Percentiles rank a stretch among this genome's conserved stretches.
These are phyloP conservation scores for Plagodis pulveraria DNA, from an alignment of 2,888 invertebrate species.

Conservation along the genomic window DNA sequence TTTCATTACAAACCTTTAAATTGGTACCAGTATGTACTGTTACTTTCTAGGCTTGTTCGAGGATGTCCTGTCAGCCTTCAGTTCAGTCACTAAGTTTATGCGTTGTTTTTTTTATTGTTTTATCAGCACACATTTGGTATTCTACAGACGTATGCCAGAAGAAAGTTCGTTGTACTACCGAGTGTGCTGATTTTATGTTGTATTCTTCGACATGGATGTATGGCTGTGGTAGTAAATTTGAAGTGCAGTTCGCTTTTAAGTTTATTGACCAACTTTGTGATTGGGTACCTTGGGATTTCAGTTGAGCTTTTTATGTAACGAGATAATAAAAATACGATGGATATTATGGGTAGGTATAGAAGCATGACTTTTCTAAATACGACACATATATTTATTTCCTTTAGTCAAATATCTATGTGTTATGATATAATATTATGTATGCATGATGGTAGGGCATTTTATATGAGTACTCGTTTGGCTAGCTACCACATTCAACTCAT, in stretches of 20 bases:
- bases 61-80: neutral
- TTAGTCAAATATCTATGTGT: no score
- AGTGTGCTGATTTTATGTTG: conserved; percentile 21
- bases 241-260: conserved; percentile 6
- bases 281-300: conserved; percentile 10
- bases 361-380: no score
- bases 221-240: conserved; percentile 15
- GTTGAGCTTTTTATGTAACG: neutral
- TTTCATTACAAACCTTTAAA: no score
- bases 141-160: conserved; percentile 14
- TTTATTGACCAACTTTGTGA: conserved; percentile 18
- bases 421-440: no score
- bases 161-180: conserved; percentile 12
- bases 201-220: conserved; percentile 10
- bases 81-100: conserved; percentile 12
- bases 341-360: no score
- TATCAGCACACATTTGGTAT: conserved; percentile 33
- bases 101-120: conserved; percentile 35
- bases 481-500: no score
- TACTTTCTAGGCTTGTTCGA: neutral
- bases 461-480: no score
- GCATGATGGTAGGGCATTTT: no score
- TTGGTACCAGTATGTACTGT: neutral
- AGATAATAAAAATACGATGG: neutral
- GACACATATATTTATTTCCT: no score